These are phyloP conservation scores for Meloe dianella DNA, from an alignment of 2,888 invertebrate species.

Conservation along the genomic window DNA sequence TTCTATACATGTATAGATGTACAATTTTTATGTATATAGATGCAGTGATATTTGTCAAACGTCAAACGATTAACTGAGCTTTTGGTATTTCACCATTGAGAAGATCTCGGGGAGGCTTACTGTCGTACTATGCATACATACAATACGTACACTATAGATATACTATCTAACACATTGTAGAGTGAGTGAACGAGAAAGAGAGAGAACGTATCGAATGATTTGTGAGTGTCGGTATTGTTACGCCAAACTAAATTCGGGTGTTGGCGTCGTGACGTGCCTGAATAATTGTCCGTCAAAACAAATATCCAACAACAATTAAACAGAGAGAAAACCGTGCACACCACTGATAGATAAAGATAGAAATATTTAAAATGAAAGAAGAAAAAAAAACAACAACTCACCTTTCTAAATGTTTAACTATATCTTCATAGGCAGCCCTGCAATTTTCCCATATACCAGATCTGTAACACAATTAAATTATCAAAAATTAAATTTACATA, in stretches of 20 bases:
- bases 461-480: conserved; percentile 61
- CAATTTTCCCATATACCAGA: conserved; percentile 95
- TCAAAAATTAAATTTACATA: not conserved
- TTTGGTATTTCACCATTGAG: conserved; percentile 37
- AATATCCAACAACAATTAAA: conserved; percentile 37
- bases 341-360: not conserved
- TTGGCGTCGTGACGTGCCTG: conserved; percentile 41
- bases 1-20: conserved; percentile 12
- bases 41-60: conserved; percentile 52
- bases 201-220: conserved; percentile 53
- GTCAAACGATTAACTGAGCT: conserved; percentile 50
- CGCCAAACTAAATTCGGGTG: conserved; percentile 28
- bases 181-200: not conserved
- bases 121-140: conserved; percentile 35
- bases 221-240: conserved; percentile 52
- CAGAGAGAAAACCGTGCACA: not conserved
- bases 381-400: conserved; percentile 69
- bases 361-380: too few species aligned
- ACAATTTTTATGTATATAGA: not conserved
- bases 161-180: not conserved
- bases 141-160: not conserved
- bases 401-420: conserved; percentile 94
- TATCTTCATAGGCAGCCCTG: conserved; percentile 92
- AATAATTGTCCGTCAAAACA: conserved; percentile 51
- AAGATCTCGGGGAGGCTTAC: conserved; percentile 43